Evolutionary conservation across 2,113 vertebrate species (phyloP).

Genomic region (Scytalopus superciliaris): DNA sequence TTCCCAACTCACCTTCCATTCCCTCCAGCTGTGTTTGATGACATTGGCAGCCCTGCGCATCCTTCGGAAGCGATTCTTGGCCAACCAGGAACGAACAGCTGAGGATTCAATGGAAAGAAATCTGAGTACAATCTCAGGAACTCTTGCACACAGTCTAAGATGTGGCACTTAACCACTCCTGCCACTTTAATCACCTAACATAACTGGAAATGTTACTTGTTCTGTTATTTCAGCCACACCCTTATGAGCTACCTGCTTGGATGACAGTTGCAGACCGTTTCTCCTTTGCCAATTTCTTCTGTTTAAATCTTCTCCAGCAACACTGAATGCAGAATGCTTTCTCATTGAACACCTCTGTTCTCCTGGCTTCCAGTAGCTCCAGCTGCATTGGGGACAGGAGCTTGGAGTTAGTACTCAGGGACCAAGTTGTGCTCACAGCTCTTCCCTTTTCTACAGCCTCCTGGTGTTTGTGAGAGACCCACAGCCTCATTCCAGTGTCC

Average conservation of each 20-base stretch:
- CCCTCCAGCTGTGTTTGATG: slow-evolving; percentile 84
- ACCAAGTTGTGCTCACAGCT: not conserved
- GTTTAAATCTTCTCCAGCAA: slow-evolving; percentile 81
- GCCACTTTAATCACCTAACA: not conserved
- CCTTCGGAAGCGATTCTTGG: slow-evolving; percentile 76
- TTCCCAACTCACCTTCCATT: slow-evolving; percentile 89
- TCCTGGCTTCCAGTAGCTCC: slow-evolving; percentile 82
- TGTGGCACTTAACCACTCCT: not conserved
- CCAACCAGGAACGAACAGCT: slow-evolving; percentile 89
- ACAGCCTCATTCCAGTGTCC: not conserved
- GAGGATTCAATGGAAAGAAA: not conserved
- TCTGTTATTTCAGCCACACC: not conserved
- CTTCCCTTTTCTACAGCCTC: not conserved
- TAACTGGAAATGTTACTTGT: not conserved
- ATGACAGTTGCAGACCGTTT: slow-evolving; percentile 78
- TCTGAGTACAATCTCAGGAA: not conserved
- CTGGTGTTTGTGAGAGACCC: not conserved
- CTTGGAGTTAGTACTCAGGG: not conserved
- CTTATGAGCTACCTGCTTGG: slow-evolving; percentile 84
- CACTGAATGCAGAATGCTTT: slow-evolving; percentile 87
- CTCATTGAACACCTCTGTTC: slow-evolving; percentile 75
- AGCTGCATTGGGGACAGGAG: slow-evolving; percentile 72
- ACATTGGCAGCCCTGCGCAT: slow-evolving; percentile 76
- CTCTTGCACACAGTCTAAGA: not conserved
- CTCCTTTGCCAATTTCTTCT: slow-evolving; percentile 60